Conservation (phyloP, 2,113 vertebrate genomes). For the Proterorhinus semilunaris region DNA sequence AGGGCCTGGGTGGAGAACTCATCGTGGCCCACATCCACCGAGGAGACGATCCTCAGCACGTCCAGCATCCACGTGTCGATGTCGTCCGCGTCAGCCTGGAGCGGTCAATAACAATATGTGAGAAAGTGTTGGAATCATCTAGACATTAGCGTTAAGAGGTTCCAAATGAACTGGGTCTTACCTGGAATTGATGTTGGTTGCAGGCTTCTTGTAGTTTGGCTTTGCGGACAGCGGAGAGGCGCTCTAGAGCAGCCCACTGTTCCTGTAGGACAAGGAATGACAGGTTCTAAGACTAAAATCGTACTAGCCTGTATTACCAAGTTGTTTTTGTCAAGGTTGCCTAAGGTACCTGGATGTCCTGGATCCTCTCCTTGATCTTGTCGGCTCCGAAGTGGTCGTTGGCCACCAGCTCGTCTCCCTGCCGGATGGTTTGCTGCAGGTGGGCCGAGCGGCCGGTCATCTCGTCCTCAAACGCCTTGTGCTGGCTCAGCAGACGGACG, state of each 20-base stretch:
- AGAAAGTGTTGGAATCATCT: neutral
- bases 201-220: slow-evolving; percentile 89
- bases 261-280: slow-evolving; percentile 62
- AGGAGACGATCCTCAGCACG: slow-evolving; percentile 94
- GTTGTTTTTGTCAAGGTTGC: neutral
- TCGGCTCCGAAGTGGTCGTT: slow-evolving; percentile 93
- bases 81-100: slow-evolving; percentile 87
- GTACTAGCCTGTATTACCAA: neutral
- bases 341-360: slow-evolving; percentile 71
- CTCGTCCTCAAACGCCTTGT: slow-evolving; percentile 94
- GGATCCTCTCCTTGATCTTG: slow-evolving; percentile 89
- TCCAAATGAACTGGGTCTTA: neutral
- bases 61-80: slow-evolving; percentile 97
- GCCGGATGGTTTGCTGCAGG: slow-evolving; percentile 90
- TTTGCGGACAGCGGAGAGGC: slow-evolving; percentile 89
- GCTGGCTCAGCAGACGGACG: slow-evolving; percentile 89
- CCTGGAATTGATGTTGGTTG: slow-evolving; percentile 91
- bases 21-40: slow-evolving; percentile 92
- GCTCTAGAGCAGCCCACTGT: slow-evolving; percentile 93
- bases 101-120: neutral
- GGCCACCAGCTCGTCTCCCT: slow-evolving; percentile 90
- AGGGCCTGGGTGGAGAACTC: slow-evolving; percentile 97
- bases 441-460: slow-evolving; percentile 90
- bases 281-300: neutral
- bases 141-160: neutral